phyloP scores from a whole-genome alignment of 2,113 vertebrate genomes.

The Tetrax tetrax region DNA sequence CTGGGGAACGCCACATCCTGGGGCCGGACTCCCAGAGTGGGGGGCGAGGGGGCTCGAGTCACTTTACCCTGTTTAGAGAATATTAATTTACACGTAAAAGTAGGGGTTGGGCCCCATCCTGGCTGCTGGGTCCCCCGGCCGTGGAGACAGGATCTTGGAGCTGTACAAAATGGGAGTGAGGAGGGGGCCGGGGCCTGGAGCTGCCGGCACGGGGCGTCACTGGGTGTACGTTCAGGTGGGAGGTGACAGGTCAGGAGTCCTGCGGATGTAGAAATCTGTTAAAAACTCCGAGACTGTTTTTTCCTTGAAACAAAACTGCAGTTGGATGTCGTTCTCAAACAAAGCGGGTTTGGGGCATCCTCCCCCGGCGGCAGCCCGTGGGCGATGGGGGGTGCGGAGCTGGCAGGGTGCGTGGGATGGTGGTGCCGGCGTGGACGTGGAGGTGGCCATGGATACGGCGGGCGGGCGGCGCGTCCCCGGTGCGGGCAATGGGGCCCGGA shows the following conservation, averaged over 20 bases:
- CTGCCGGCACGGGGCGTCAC: background rate
- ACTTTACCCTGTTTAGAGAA: conserved; percentile 82
- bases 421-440: conserved; percentile 12
- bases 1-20: conserved; percentile 8
- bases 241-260: conserved; percentile 3
- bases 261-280: conserved; percentile 60
- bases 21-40: background rate
- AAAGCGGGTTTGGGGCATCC: conserved; percentile 11
- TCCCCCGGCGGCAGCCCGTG: background rate
- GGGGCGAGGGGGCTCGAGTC: conserved; percentile 29
- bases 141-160: conserved; percentile 54
- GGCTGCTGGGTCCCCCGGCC: conserved; percentile 24
- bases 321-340: background rate
- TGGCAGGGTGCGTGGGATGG: conserved; percentile 38
- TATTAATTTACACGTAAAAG: conserved; percentile 78
- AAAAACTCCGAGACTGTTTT: conserved; percentile 58
- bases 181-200: background rate
- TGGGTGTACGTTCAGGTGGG: background rate
- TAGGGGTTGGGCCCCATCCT: conserved; percentile 69
- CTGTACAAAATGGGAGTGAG: conserved; percentile 72
- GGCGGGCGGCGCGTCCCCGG: conserved; percentile 13
- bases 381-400: conserved; percentile 29
- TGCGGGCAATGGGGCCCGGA: conserved; percentile 1
- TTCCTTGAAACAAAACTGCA: conserved; percentile 24
- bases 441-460: conserved; percentile 10